Conservation (phyloP, 2,113 vertebrate species). For the Verasper variegatus region DNA sequence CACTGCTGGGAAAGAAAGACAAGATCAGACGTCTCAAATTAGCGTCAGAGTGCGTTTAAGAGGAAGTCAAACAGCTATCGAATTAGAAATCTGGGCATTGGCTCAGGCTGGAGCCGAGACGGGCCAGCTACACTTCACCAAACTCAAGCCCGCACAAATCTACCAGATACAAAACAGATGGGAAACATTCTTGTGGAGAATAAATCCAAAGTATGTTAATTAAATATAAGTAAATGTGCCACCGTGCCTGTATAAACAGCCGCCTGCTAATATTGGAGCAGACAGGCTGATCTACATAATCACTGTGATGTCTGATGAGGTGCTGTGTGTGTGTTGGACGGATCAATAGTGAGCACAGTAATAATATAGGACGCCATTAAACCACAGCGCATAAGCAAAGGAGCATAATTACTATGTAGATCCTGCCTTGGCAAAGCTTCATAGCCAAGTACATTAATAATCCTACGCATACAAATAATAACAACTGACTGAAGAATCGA, state of each 20-base stretch:
- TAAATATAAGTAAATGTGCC: constrained; percentile 29
- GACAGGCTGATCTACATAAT: constrained; percentile 55
- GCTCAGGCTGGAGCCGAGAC: constrained; percentile 21
- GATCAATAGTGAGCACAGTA: constrained; percentile 13
- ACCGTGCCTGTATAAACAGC: constrained; percentile 42
- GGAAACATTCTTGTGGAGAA: constrained; percentile 32
- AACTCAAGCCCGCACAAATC: constrained; percentile 20
- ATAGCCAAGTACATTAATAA: background rate
- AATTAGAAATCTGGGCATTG: constrained; percentile 18
- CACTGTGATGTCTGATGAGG: constrained; percentile 39
- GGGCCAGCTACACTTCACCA: constrained; percentile 23
- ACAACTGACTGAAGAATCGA: too few species aligned
- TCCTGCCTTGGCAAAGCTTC: constrained; percentile 13
- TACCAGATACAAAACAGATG: constrained; percentile 59
- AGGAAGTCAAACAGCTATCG: constrained; percentile 48
- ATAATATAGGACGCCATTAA: constrained; percentile 40
- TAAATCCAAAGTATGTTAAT: constrained; percentile 51
- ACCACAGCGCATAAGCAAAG: constrained; percentile 7
- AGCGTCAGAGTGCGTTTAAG: background rate
- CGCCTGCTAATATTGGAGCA: constrained; percentile 39
- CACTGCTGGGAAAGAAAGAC: constrained; percentile 11
- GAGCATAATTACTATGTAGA: constrained; percentile 36
- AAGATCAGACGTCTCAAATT: constrained; percentile 19
- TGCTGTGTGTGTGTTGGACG: constrained; percentile 11
- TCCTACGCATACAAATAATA: too few species aligned